Percentiles rank a stretch among this genome's conserved stretches.
These are phyloP conservation scores for Oreonectes daqikongensis DNA, from an alignment of 2,797 vertebrate genomes.

Conservation along the genomic window DNA sequence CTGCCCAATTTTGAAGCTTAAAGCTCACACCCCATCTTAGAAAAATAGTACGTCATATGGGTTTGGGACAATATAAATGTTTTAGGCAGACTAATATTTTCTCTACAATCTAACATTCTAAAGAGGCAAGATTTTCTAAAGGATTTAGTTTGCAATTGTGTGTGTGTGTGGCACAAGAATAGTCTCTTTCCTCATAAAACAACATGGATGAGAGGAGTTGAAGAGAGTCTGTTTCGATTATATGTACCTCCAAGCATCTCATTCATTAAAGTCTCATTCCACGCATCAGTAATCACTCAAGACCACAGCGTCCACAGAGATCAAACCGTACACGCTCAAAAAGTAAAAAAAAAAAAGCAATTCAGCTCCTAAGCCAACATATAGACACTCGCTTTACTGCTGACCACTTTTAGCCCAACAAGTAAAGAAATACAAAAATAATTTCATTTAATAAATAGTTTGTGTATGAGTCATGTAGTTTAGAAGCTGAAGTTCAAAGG, in stretches of 20 bases:
- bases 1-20: neutral
- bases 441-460: neutral
- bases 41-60: neutral
- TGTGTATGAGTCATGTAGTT: no score
- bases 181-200: neutral
- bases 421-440: no score
- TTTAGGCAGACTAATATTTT: no score
- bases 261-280: slow-evolving; percentile 5
- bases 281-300: neutral
- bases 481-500: no score
- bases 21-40: neutral
- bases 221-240: neutral
- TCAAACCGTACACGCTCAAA: neutral
- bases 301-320: neutral
- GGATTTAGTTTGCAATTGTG: no score
- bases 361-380: neutral
- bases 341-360: neutral
- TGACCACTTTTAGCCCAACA: no score
- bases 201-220: neutral
- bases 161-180: neutral
- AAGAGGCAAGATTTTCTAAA: no score
- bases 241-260: neutral
- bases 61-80: neutral
- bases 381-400: neutral
- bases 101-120: no score